Base-by-base conservation (phyloP, 2,797 vertebrate species). In the Momotus momota region DNA sequence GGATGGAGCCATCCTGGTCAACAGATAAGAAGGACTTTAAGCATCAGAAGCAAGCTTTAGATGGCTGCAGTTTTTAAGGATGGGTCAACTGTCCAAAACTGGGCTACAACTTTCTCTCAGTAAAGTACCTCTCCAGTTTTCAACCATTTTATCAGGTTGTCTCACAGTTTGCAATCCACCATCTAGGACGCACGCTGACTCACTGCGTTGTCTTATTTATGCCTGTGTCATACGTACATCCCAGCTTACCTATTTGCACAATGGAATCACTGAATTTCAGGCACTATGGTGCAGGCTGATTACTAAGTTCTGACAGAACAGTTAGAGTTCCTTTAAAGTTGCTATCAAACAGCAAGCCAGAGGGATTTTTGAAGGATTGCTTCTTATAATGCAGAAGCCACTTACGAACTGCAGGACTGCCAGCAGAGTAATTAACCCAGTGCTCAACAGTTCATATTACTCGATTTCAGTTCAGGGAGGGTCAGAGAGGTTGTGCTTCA, bases 371-470 rank as follows among this genome's bases (percentile, higher is more conserved):
- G 62, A 79, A 92, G 89, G 65, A 81, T 6, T 25, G 17, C 35
- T 88, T 71, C 74, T 85, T 88, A 54, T 73, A 86, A 25, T 70
- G 85, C 67, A 73, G 73, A 92, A 94, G 60, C 48, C 52, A 60
- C 65, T 94, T 77, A 88, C 0, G 0, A 94, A 91, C 35, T 49
- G 51, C 73, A 92, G 78, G 78, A 92, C 60, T 77, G 74, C 35
- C 88, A 92, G 66, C 78, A 86, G 66, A 86, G 40, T 61, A 74
- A 86, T 90, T 96, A 92, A 88, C 23, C 46, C 58, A 70, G 43
- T n/a, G 70, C 43, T 77, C 14, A 2, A 90, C 35, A 73, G 73
- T 33, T 88, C 43, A 17, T 9, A 8, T 33, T 41, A 70, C 8
- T 73, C 84, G 31, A 78, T 79, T 88, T 84, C 62, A 81, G 26